Evolutionary conservation across 2,113 vertebrate species (phyloP).

Genomic region (Rhegmatorhina hoffmannsi): DNA sequence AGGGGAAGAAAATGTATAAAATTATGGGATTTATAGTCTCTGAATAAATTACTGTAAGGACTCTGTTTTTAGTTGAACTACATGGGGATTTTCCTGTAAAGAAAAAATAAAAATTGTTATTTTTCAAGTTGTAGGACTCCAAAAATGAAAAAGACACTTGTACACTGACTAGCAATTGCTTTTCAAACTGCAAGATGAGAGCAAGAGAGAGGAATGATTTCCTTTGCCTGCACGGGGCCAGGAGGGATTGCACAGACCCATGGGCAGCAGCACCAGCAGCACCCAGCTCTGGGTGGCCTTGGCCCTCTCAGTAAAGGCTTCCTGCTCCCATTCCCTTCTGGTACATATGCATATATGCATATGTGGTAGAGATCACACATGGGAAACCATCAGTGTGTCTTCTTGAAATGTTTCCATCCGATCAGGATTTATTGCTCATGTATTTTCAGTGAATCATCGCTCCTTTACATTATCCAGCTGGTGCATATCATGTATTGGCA

Average conservation of each 20-base stretch:
- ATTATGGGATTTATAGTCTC: neutral
- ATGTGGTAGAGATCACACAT: neutral
- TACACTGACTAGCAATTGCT: neutral
- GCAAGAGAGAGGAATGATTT: neutral
- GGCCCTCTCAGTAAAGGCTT: neutral
- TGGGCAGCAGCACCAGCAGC: neutral
- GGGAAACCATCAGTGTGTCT: neutral
- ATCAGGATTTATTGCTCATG: neutral
- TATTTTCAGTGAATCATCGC: neutral
- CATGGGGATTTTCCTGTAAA: neutral
- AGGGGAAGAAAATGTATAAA: too few relatives aligned
- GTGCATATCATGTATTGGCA: neutral
- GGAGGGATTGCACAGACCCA: rapidly evolving
- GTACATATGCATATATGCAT: rapidly evolving
- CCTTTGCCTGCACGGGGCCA: rapidly evolving
- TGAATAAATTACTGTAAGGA: neutral
- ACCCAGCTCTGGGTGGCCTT: neutral
- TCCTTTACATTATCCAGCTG: neutral
- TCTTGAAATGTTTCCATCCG: neutral
- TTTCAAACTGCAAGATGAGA: neutral
- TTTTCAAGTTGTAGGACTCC: neutral
- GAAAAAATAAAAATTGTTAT: neutral
- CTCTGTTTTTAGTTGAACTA: neutral
- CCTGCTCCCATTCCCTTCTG: neutral
- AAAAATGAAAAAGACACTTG: neutral